Base-by-base conservation (phyloP, 2,888 invertebrate species). In the Willowsia nigromaculata region DNA sequence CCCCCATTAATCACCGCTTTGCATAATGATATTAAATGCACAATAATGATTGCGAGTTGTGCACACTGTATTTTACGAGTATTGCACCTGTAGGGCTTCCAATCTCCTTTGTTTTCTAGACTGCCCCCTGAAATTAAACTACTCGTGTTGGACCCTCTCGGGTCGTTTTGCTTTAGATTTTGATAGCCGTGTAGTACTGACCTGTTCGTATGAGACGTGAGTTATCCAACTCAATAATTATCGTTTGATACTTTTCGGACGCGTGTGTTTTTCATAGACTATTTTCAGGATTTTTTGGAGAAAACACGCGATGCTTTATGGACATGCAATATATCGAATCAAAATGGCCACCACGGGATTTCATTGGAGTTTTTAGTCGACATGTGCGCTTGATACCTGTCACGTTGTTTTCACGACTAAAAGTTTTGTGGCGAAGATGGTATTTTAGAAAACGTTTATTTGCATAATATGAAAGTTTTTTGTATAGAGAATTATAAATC, bases 61-160 rank as follows among this genome's bases (percentile, higher is more conserved):
- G n/a, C n/a, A n/a, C 59, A 59, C 50, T 53, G 50, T 18, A 18
- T 4, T 13, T 27, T 9, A 4, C 11, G 4, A 59, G 56, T 87
- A 84, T 71, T 53, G 83, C 83, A 84, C 83, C 83, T 84, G 50
- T 71, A 84, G 83, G 83, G 83, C 30, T 82, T n/a, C n/a, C 43
- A n/a, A 22, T 43, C 5, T 27, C 27, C 6, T 2, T 18, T n/a
- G 18, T 74, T 68, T 37, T n/a, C n/a, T n/a, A n/a, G n/a, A 68
- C 27, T 50, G 30, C 80, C 80, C 56, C 80, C 56, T 62, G 43
- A 71, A 71, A 71, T 47, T 43, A 74, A 74, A 74, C 47, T 74
- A 74, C 74, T 43, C 47, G 43, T 74, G 74, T 43, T 68, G 25
- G 25, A 33, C 37, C 22, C 27, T 65, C 33, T 65, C 47, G 68